phyloP scores from a whole-genome alignment of 2,888 invertebrate genomes.

The Venustoraphidia nigricollis region DNA sequence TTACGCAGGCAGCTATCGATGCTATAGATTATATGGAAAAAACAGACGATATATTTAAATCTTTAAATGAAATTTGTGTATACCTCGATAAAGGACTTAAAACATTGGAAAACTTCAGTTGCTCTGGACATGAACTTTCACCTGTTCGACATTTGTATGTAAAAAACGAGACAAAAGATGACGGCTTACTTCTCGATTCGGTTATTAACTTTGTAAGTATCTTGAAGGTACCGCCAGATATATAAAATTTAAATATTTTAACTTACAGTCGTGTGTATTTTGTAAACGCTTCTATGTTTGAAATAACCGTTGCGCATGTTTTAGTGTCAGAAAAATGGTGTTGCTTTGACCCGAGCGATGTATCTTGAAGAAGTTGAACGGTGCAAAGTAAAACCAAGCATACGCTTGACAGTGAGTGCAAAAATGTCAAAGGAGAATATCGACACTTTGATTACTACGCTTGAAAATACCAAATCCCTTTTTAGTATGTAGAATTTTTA shows the following conservation, averaged over 20 bases:
- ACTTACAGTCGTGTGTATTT: too few species aligned
- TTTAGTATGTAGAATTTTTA: too few species aligned
- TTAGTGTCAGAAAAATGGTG: constrained; percentile 1
- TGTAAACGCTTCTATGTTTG: too few species aligned
- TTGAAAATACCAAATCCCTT: not conserved
- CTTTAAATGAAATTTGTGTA: not conserved
- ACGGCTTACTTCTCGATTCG: not conserved
- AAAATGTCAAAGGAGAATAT: not conserved
- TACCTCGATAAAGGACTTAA: not conserved
- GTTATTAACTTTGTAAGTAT: constrained; percentile 1
- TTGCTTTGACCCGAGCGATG: constrained; percentile 1
- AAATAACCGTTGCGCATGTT: not conserved
- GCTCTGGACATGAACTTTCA: not conserved
- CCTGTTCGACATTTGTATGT: constrained; percentile 4
- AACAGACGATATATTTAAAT: constrained; percentile 40
- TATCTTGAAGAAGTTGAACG: constrained; percentile 1
- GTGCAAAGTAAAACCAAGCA: constrained; percentile 3
- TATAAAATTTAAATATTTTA: too few species aligned
- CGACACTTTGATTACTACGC: not conserved
- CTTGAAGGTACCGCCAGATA: too few species aligned
- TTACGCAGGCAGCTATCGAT: constrained; percentile 74
- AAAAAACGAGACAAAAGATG: not conserved
- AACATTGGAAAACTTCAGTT: not conserved
- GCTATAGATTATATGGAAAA: constrained; percentile 61
- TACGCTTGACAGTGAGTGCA: constrained; percentile 1